Evolutionary conservation across 1,140 invertebrate species (phyloP).

Genomic region (Bombus picipes): DNA sequence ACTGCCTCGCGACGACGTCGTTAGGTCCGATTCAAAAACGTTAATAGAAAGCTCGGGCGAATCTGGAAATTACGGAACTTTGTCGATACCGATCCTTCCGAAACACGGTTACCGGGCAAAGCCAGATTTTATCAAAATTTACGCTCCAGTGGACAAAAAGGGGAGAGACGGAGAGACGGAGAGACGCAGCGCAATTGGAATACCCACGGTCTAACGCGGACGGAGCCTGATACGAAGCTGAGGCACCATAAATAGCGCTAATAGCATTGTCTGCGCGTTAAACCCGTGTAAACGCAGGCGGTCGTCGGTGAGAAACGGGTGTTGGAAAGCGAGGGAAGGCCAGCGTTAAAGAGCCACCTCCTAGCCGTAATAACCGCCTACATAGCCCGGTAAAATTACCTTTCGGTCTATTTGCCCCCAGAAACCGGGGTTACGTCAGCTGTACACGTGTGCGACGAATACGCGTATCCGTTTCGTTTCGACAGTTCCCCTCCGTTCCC

Average conservation of each 20-base stretch:
- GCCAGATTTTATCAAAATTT: too few relatives aligned
- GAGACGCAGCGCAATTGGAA: neutral
- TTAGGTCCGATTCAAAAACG: neutral
- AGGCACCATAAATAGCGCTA: conserved; percentile 41
- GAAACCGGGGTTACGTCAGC: conserved; percentile 55
- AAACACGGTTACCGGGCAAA: too few relatives aligned
- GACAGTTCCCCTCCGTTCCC: conserved; percentile 3
- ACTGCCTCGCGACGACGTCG: neutral
- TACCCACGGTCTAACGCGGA: neutral
- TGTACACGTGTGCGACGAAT: conserved; percentile 45
- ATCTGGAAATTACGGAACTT: neutral
- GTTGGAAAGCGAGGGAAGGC: neutral
- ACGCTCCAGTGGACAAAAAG: too few relatives aligned
- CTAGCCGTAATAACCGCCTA: conserved; percentile 55
- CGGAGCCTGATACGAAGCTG: conserved; percentile 35
- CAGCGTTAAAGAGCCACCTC: conserved; percentile 22
- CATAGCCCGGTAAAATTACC: conserved; percentile 51
- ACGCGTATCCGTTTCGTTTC: conserved; percentile 37
- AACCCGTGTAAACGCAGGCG: conserved; percentile 44
- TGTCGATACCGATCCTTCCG: too few relatives aligned
- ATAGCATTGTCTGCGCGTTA: conserved; percentile 47
- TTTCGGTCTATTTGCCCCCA: conserved; percentile 57
- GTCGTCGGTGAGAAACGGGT: neutral
- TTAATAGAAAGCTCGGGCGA: neutral
- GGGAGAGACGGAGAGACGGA: neutral